These are phyloP conservation scores for Protobothrops mucrosquamatus DNA, from an alignment of 2,113 vertebrate genomes.

Conservation along the genomic window DNA sequence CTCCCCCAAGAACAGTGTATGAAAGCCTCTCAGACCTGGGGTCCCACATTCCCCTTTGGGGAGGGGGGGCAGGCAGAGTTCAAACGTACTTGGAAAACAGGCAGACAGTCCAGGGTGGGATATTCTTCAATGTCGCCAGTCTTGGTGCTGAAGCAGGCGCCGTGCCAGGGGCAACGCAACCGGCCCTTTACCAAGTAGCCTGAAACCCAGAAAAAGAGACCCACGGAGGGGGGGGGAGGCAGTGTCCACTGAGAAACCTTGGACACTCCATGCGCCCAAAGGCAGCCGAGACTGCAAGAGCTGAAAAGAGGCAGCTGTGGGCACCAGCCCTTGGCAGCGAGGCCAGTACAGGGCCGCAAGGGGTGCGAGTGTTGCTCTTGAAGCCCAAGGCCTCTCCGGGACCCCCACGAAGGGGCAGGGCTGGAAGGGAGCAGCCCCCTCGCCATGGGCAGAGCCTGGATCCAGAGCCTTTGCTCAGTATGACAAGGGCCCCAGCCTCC, in stretches of 20 bases:
- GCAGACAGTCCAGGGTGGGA: slow-evolving; percentile 80
- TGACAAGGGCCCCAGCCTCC: neutral
- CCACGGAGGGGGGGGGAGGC: rapidly evolving
- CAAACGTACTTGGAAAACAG: slow-evolving; percentile 60
- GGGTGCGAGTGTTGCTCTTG: neutral
- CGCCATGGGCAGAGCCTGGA: neutral
- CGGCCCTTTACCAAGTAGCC: slow-evolving; percentile 74
- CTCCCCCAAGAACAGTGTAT: neutral
- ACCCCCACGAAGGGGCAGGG: neutral
- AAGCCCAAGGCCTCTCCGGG: neutral
- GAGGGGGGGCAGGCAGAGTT: neutral
- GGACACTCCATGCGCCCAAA: neutral
- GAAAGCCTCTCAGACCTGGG: neutral
- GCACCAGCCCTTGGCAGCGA: neutral
- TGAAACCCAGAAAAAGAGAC: slow-evolving; percentile 39
- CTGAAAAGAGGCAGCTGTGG: neutral
- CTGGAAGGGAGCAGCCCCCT: neutral
- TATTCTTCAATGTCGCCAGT: slow-evolving; percentile 89
- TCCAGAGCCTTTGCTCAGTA: neutral
- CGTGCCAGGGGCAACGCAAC: slow-evolving; percentile 85
- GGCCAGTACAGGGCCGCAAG: neutral
- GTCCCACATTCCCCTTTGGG: neutral
- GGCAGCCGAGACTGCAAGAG: neutral
- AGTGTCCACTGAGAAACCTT: neutral
- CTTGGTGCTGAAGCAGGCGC: slow-evolving; percentile 81